Percentiles rank a stretch among this genome's conserved stretches.
Conservation (phyloP, 1,140 invertebrate species). For the Drosophila rufa region DNA sequence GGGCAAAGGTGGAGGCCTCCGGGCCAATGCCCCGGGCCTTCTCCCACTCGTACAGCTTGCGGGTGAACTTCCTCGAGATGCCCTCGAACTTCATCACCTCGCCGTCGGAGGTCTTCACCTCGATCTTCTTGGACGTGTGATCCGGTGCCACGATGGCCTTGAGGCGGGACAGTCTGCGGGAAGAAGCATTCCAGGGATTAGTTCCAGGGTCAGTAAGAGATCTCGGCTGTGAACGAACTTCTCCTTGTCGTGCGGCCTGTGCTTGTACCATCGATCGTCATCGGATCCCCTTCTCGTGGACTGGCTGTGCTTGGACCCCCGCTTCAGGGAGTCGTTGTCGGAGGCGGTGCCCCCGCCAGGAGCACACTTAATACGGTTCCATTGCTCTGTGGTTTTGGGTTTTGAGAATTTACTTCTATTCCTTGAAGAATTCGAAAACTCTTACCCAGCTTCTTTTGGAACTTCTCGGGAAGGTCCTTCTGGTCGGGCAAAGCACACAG, state of each 20-base stretch:
- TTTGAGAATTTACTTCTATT: background rate
- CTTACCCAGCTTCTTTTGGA: conserved; percentile 88
- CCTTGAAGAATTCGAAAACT: background rate
- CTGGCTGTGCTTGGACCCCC: conserved; percentile 61
- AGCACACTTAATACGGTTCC: conserved; percentile 87
- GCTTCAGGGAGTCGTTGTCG: conserved; percentile 76
- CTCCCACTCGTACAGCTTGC: conserved; percentile 96
- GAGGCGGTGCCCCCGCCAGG: conserved; percentile 61
- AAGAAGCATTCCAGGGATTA: background rate
- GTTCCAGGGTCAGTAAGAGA: background rate
- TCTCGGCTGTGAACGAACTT: conserved; percentile 47
- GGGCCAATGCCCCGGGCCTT: conserved; percentile 92
- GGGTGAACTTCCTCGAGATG: conserved; percentile 94
- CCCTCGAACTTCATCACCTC: conserved; percentile 92
- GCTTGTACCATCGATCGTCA: conserved; percentile 78
- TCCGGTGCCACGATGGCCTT: conserved; percentile 86
- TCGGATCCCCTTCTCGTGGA: conserved; percentile 61
- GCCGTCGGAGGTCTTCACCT: conserved; percentile 92
- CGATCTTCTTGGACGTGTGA: conserved; percentile 89
- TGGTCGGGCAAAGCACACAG: conserved; percentile 86
- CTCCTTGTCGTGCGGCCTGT: conserved; percentile 77
- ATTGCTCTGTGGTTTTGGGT: conserved; percentile 86
- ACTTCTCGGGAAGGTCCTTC: conserved; percentile 89
- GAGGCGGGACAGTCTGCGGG: conserved; percentile 87
- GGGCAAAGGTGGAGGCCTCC: conserved; percentile 92